phyloP scores from a whole-genome alignment of 2,888 invertebrate species.

The Tineola bisselliella region DNA sequence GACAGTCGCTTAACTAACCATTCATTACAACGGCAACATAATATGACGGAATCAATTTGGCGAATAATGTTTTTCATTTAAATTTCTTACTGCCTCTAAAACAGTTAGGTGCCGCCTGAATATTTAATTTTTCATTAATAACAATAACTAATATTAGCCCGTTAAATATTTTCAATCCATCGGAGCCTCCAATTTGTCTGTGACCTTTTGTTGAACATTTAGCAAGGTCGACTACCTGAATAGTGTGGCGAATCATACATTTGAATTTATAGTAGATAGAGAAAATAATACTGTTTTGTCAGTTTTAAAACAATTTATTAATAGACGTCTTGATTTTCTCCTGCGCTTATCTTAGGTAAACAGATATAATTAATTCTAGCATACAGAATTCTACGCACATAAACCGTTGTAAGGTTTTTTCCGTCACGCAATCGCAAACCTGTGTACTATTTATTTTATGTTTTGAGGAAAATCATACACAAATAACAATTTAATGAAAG shows the following conservation, averaged over 20 bases:
- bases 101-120: no score
- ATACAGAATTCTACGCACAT: background rate
- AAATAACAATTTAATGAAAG: constrained; percentile 7
- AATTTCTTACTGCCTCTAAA: no score
- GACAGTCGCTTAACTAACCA: constrained; percentile 26
- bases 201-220: background rate
- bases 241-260: background rate
- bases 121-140: no score
- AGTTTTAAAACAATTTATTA: background rate
- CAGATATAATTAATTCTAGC: background rate
- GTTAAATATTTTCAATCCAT: background rate
- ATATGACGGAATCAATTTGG: background rate
- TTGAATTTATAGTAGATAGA: background rate
- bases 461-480: background rate
- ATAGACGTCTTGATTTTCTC: background rate
- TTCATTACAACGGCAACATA: background rate
- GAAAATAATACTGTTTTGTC: no score
- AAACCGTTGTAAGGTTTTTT: background rate
- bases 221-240: background rate
- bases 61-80: background rate
- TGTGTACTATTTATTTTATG: background rate
- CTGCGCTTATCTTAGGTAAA: background rate
- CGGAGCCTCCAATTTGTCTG: background rate
- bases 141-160: no score
- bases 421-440: background rate